Base-by-base conservation (phyloP, 2,113 vertebrate genomes). In the Acrocephalus arundinaceus region DNA sequence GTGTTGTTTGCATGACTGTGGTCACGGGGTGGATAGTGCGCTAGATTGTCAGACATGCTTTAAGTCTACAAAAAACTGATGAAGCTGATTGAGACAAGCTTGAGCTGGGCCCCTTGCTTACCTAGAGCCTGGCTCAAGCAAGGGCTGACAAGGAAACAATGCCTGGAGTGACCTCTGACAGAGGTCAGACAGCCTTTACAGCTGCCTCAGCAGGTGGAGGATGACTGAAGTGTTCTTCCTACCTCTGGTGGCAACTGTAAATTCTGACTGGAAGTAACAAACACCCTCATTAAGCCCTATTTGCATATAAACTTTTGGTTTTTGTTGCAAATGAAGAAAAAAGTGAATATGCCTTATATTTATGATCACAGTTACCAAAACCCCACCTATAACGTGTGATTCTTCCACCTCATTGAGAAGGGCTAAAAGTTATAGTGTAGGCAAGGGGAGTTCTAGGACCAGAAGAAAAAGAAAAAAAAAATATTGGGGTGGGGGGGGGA, bases 341-440 rank as follows among this genome's bases (percentile, higher is more conserved):
- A 59, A 74, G 22, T 33, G 14, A 65, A 27, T 17, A 15, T 45
- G 20, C 35, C 19, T 75, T 48, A 23, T 21, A 33, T 39, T 23
- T 43, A 24, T 59, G 82, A 28, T 28, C 3, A 2, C 28, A 43
- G 31, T 35, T 45, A 76, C 35, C 35, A 58, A 41, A n/a, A 11
- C 7, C 24, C 25, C 45, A 59, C 11, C 23, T 55, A 39, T 2
- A 46, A 22, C 4, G 24, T 14, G 51, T 0, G 0, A 21, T 43
- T 35, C 45, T 35, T 67, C 31, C 10, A 20, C 62, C 25, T 51
- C 37, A 25, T 9, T 24, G 25, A 11, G 72, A 51, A 48, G 15
- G 23, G 23, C 6, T 28, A 41, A n/a, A 43, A 68, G 21, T 45
- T 43, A 20, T 6, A 43, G 22, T 35, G 31, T 6, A 43, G 37